Conservation (phyloP, 1,140 invertebrate genomes). For the Anastatus disparis region DNA sequence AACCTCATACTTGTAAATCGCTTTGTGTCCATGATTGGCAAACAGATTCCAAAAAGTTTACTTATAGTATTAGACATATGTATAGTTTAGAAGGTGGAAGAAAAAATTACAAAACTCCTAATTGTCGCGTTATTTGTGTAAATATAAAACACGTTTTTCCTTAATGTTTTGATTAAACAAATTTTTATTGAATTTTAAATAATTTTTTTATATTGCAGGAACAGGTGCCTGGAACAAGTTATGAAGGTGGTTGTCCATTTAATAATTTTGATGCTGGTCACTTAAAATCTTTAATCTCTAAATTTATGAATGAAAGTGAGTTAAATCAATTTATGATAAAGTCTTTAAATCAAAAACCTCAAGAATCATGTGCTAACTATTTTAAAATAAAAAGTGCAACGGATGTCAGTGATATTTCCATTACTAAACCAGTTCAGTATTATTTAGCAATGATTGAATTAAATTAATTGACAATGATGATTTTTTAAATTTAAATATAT, state of each 20-base stretch:
- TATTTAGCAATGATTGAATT: conserved; percentile 50
- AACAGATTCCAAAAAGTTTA: conserved; percentile 72
- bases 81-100: conserved; percentile 78
- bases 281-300: conserved; percentile 62
- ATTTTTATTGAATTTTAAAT: no score
- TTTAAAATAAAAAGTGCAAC: conserved; percentile 47
- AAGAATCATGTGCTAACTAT: conserved; percentile 52
- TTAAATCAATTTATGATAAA: conserved; percentile 44
- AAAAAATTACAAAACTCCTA: conserved; percentile 71
- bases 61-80: conserved; percentile 78
- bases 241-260: conserved; percentile 73
- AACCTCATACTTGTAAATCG: conserved; percentile 64
- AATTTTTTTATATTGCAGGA: conserved; percentile 46
- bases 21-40: conserved; percentile 74
- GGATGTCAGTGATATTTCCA: conserved; percentile 41
- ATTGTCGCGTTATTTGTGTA: conserved; percentile 69
- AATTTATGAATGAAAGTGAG: conserved; percentile 52
- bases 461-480: no score
- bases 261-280: conserved; percentile 67
- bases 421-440: conserved; percentile 58
- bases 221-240: conserved; percentile 59
- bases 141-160: conserved; percentile 20
- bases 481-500: conserved; percentile 24
- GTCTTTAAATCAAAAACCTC: conserved; percentile 41
- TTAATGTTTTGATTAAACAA: not conserved